Base-by-base conservation (phyloP, 2,113 vertebrate species). In the Catharus bicknelli region DNA sequence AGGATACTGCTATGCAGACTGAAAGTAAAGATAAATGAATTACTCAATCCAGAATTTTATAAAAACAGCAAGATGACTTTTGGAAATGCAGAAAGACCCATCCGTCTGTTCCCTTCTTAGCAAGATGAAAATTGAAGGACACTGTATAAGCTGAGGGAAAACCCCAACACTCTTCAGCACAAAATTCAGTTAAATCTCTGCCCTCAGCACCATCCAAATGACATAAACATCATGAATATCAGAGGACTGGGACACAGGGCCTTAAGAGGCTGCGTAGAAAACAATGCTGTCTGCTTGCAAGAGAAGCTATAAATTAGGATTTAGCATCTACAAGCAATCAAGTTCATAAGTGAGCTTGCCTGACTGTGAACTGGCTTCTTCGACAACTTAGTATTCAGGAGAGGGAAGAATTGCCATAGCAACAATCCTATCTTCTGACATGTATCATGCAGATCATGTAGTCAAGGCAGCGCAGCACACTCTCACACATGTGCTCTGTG, bases 361-460 rank as follows among this genome's bases (percentile, higher is more conserved):
- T 92, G 90, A 57, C 50, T 95, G 91, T 90, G 70, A 74, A 87
- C 94, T 91, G 74, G 75, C 27, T 83, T 95, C 73, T 93, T 95
- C 5, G 0, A 88, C 94, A 96, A 91, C 92, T 96, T 95, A 96
- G 93, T 94, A 90, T 95, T 96, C 89, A 88, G 87, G 68, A 94
- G 93, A 90, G 36, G 42, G 53, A 86, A 76, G 83, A 94, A 94
- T 95, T 92, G 63, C 91, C 91, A 97, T 94, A 89, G 93, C 83
- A 93, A 93, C 72, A 74, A 42, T 82, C 73, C 77, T 78, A 76
- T 76, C 76, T 94, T 84, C 55, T 91, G 92, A 92, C 69, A 93
- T 88, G 86, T 29, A 90, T 95, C 90, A 74, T 76, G 78, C 74
- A 76, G 80, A 95, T 89, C 74, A 63, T 85, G 92, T 88, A 96